Base-by-base conservation (phyloP, 1,140 invertebrate species). In the Drosophila arizonae region DNA sequence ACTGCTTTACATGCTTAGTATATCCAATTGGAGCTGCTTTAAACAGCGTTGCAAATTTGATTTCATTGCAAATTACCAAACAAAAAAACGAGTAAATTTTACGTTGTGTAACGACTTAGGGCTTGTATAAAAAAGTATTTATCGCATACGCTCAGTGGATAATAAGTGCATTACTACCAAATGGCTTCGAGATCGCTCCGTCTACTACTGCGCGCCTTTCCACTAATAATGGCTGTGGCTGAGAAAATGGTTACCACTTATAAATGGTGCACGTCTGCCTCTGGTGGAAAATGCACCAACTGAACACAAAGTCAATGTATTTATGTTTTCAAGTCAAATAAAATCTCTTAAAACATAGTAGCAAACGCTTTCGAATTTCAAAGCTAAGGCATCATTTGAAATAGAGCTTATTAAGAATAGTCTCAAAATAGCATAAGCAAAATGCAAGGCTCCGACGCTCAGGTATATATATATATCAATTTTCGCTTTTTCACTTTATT, bases 371-470 rank as follows among this genome's bases (percentile, higher is more conserved):
- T 33, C 3, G 3, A 11, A 21, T 41, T 28, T 4, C 30, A n/a
- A 51, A 62, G 2, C 28, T 48, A 13, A 4, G 11, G 30, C 26
- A 11, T 9, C 8, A 57, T n/a, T 6, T 33, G 5, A 45, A 30
- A 3, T 24, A 33, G n/a, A 30, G 0, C 11, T 43, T 24, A 2
- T 24, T 24, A 24, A 24, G 21, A 24, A 24, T 24, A 21, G n/a
- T 21, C 15, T 11, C 30, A 33, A 15, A 36, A 21, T 24, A 17
- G 4, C 26, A 0, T 15, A 4, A 11, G 1, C 13, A 78, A 74
- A 69, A 85, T 85, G 81, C 63, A 86, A 46, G 24, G 39, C 1
- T 21, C 1, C 0, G 72, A 68, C 9, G 11, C 9, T n/a, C 75
- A 79, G 45, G 84, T 86, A 28, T 26, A 24, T 24, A 24, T 30